These are phyloP conservation scores for Phoenicopterus ruber DNA, from an alignment of 2,113 vertebrate species.

Conservation along the genomic window DNA sequence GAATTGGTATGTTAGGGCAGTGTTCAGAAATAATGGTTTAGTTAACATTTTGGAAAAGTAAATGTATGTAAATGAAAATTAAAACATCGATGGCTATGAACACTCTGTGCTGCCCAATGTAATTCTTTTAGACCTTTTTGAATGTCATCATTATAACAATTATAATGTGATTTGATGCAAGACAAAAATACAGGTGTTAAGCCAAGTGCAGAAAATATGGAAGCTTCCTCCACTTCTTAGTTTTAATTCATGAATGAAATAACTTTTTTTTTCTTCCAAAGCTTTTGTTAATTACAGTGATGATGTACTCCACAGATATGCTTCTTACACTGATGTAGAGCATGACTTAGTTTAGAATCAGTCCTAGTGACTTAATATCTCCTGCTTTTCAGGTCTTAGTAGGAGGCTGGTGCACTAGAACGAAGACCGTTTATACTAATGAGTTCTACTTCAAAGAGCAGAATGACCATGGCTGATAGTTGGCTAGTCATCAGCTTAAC, in stretches of 20 bases:
- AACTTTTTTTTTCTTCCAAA: not conserved
- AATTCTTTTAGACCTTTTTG: not conserved
- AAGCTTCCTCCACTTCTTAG: not conserved
- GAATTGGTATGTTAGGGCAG: not conserved
- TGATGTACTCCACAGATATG: not conserved
- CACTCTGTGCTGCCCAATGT: not conserved
- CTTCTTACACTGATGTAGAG: not conserved
- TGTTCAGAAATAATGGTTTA: not conserved
- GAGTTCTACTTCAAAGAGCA: not conserved
- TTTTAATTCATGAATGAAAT: not conserved
- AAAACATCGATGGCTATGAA: not conserved
- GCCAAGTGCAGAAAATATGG: not conserved
- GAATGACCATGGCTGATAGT: not conserved
- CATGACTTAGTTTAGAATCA: not conserved
- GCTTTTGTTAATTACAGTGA: not conserved
- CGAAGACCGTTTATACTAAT: not conserved
- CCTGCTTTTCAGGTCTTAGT: not conserved
- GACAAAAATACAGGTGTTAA: not conserved
- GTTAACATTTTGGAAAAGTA: not conserved
- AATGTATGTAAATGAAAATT: not conserved
- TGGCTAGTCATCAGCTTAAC: not conserved
- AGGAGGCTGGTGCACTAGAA: not conserved
- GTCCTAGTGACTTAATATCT: not conserved
- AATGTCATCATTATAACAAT: not conserved
- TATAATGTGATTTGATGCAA: not conserved